These are phyloP conservation scores for Alosa alosa DNA, from an alignment of 2,113 vertebrate genomes.

Conservation along the genomic window DNA sequence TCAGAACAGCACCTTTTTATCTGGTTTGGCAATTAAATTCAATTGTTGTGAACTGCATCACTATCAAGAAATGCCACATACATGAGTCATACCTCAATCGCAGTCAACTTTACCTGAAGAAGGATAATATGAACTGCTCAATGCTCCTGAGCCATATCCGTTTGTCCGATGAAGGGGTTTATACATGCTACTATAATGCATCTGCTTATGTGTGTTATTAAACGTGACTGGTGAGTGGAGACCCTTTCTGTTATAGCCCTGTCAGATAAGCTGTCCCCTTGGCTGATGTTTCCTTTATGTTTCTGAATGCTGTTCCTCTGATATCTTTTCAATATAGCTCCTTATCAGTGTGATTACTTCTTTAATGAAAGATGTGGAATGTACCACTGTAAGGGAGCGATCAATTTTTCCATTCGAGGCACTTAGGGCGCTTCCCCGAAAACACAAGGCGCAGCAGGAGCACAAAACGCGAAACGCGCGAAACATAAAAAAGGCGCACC, in stretches of 20 bases:
- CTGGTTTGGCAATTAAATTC: constrained; percentile 16
- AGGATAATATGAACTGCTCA: not conserved
- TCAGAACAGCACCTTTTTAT: not conserved
- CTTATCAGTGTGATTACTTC: not conserved
- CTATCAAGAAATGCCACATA: not conserved
- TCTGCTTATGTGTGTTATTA: not conserved
- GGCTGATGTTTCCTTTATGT: no score
- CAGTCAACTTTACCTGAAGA: not conserved
- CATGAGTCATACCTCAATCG: not conserved
- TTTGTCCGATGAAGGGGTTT: constrained; percentile 15
- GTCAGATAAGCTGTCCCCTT: not conserved
- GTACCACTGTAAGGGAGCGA: not conserved
- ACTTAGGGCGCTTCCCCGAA: no score
- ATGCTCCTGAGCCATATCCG: not conserved
- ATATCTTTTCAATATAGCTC: not conserved
- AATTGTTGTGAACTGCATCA: not conserved
- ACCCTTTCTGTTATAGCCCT: not conserved
- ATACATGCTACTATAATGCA: not conserved
- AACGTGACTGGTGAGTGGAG: constrained; percentile 19
- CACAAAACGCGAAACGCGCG: no score
- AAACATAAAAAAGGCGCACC: no score
- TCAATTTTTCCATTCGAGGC: no score
- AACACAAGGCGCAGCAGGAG: no score
- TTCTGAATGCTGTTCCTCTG: not conserved
- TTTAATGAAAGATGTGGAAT: not conserved